These are phyloP conservation scores for Drosophila leonis DNA, from an alignment of 2,888 invertebrate genomes.

Conservation along the genomic window DNA sequence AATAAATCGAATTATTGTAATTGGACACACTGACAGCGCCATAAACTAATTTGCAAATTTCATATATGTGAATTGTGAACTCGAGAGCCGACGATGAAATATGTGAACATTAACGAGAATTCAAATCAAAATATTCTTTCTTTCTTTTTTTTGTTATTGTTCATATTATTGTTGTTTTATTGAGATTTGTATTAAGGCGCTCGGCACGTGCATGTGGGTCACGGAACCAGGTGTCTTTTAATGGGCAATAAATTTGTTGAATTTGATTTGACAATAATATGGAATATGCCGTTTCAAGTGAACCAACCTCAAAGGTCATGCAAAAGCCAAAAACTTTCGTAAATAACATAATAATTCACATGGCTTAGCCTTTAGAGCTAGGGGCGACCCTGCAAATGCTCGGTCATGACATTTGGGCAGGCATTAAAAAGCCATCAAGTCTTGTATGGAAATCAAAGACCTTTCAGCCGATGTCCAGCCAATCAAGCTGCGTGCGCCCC, in stretches of 20 bases:
- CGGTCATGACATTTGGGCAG: conserved; percentile 73
- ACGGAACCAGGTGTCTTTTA: conserved; percentile 34
- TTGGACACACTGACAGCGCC: conserved; percentile 51
- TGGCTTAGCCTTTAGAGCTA: conserved; percentile 22
- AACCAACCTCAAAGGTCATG: conserved; percentile 21
- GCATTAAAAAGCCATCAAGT: conserved; percentile 73
- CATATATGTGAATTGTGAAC: conserved; percentile 38
- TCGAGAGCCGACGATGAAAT: conserved; percentile 5
- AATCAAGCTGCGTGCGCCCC: neutral
- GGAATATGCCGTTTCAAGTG: neutral
- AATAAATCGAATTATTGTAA: conserved; percentile 47
- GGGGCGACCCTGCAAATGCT: conserved; percentile 65
- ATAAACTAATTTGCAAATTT: conserved; percentile 67
- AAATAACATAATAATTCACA: conserved; percentile 28
- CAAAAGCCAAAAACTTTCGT: neutral
- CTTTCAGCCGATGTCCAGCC: conserved; percentile 55
- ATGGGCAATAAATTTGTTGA: neutral
- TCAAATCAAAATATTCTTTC: conserved; percentile 20
- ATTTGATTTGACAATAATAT: neutral
- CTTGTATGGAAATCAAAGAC: conserved; percentile 58
- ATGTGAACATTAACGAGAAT: conserved; percentile 12
- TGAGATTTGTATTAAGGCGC: conserved; percentile 14
- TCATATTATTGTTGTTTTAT: conserved; percentile 3
- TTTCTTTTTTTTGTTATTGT: neutral
- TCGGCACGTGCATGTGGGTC: conserved; percentile 38